A percentile compares a stretch with the other conserved stretches of the same genome.
These are phyloP conservation scores for Spilogale gracilis DNA, from an alignment of 2,113 vertebrate species.

Conservation along the genomic window DNA sequence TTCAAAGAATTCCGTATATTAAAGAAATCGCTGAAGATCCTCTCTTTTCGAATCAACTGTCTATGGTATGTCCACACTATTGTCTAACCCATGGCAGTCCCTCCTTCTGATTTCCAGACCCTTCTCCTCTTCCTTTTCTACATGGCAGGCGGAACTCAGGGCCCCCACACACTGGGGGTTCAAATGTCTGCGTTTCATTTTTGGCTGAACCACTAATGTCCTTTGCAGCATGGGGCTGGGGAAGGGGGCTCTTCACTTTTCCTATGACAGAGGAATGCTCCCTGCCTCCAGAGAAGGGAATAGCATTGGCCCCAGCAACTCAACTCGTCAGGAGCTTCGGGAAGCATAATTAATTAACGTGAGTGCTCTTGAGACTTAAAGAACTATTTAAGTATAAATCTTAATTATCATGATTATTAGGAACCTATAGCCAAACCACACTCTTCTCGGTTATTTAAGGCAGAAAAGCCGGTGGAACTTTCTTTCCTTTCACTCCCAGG, in stretches of 20 bases:
- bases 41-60: background rate
- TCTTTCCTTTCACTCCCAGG: background rate
- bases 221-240: background rate
- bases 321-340: constrained; percentile 38
- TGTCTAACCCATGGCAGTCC: background rate
- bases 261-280: constrained; percentile 50
- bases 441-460: constrained; percentile 59
- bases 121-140: background rate
- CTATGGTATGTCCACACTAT: background rate
- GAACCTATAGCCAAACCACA: background rate
- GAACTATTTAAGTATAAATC: constrained; percentile 76
- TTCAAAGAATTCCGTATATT: constrained; percentile 25
- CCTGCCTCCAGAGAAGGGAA: constrained; percentile 5
- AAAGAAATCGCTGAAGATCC: constrained; percentile 15
- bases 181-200: background rate
- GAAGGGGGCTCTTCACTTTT: background rate
- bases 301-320: constrained; percentile 42
- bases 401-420: constrained; percentile 74
- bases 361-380: constrained; percentile 71
- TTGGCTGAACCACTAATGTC: background rate
- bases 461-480: constrained; percentile 5
- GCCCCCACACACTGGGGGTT: background rate
- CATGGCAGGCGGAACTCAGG: background rate
- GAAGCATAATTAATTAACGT: constrained; percentile 72
- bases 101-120: background rate